These are phyloP conservation scores for Stegodyphus mimosarum DNA, from an alignment of 1,140 invertebrate species.

Conservation along the genomic window DNA sequence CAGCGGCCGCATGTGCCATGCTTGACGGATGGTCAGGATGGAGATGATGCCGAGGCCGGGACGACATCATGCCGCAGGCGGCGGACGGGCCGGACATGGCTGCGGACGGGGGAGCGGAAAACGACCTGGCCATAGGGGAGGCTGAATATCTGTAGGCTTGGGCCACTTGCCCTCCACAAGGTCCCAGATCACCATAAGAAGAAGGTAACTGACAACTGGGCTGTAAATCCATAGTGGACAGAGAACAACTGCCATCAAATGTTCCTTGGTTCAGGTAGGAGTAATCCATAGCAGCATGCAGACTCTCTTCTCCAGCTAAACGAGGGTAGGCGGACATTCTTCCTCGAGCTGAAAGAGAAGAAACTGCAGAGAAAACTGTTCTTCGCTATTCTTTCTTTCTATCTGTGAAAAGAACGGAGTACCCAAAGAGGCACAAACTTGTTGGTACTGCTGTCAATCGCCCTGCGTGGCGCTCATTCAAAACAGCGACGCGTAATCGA, in stretches of 20 bases:
- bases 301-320: constrained; percentile 66
- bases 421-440: background rate
- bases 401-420: background rate
- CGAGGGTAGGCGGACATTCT: constrained; percentile 28
- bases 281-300: constrained; percentile 71
- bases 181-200: constrained; percentile 84
- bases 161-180: constrained; percentile 82
- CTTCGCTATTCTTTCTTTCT: background rate
- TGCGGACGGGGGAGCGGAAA: constrained; percentile 34
- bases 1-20: background rate
- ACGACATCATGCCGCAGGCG: constrained; percentile 40
- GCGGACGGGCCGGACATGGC: constrained; percentile 33
- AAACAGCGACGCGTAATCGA: constrained; percentile 16
- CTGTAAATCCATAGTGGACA: constrained; percentile 68
- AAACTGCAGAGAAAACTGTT: background rate
- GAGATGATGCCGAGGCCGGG: constrained; percentile 28
- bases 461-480: constrained; percentile 1
- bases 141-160: constrained; percentile 66
- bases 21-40: constrained; percentile 38
- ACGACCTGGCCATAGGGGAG: constrained; percentile 30
- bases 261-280: constrained; percentile 79
- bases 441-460: background rate
- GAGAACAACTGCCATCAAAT: constrained; percentile 75
- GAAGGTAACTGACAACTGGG: constrained; percentile 76
- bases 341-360: constrained; percentile 13